Evolutionary conservation across 2,113 vertebrate species (phyloP), one percentile per base, ranked within the genome.

Genomic region (Syngnathus typhle): DNA sequence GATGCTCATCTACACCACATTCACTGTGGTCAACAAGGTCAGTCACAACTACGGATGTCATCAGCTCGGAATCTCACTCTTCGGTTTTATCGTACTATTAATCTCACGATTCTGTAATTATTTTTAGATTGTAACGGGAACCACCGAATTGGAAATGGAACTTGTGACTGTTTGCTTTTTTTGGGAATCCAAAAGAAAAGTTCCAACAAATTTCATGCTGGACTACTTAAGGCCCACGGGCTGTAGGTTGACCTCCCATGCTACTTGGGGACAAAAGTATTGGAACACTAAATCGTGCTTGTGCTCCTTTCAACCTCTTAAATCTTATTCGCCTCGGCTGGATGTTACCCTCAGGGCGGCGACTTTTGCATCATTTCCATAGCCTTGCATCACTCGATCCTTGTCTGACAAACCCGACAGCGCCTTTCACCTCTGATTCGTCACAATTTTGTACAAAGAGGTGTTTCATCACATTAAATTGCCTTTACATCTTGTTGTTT

Each of bases 21-120:
- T 98, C 79, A 90, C 91, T 46, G 92, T 99, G 16, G 68, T 87
- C 74, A 92, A 89, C 80, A 98, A 97, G 96, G 96, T 99, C 89
- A 74, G 86, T 78, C 5, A 47, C 32, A 2, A 5, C 5, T 16
- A n/a, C 21, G 5, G 23, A 27, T 10, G 10, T 10, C 10, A 21
- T 23, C 10, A 11, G 23, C 11, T 23, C 1, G 0, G 4, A 55
- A 32, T 4, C 12, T 36, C 55, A 12, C 55, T 58, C 12, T 9
- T 7, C 4, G 44, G 44, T 4, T 46, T 46, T 46, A 46, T 46
- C 1, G 2, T 4, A 12, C 0, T 13, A 13, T 46, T 46, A 12
- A 46, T 46, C 44, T 46, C 4, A 16, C 44, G 3, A 13, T 12
- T 16, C 44, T 12, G 44, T 46, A 12, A 46, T 46, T 13, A 46